A percentile compares a stretch with the other conserved stretches of the same genome.
Evolutionary conservation across 2,797 vertebrate genomes (phyloP).

Genomic region (Cossypha caffra): DNA sequence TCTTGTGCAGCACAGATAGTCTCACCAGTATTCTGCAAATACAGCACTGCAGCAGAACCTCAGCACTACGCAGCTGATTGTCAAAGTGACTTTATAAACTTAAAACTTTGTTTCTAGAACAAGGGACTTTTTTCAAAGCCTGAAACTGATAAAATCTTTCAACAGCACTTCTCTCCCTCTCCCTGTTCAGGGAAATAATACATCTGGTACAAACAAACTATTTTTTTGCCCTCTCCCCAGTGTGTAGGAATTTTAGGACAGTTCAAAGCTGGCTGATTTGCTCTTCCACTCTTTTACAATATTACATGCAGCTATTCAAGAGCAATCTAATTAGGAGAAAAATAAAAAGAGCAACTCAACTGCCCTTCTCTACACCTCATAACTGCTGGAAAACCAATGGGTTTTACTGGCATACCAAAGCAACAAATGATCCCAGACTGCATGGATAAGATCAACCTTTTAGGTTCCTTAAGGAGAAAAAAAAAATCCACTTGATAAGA

Average conservation of each 20-base stretch:
- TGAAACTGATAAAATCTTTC: not conserved
- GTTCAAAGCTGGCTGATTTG: not conserved
- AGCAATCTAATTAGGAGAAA: not conserved
- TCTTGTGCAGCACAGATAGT: not conserved
- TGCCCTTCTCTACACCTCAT: not conserved
- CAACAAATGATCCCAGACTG: not conserved
- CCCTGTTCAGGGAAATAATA: not conserved
- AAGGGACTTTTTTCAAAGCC: not conserved
- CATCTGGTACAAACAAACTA: not conserved
- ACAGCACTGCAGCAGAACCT: not conserved
- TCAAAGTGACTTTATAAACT: not conserved
- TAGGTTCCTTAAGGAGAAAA: not conserved
- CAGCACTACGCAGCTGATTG: not conserved
- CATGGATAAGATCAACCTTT: not conserved
- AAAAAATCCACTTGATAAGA: not conserved
- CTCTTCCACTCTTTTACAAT: not conserved
- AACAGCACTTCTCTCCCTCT: not conserved
- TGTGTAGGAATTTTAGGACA: not conserved
- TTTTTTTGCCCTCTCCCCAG: not conserved
- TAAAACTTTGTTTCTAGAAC: not conserved
- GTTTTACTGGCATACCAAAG: not conserved
- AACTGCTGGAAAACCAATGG: not conserved
- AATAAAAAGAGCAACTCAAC: not conserved
- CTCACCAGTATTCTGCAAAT: not conserved
- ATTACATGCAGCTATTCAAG: not conserved